Percentiles rank a stretch among this genome's conserved stretches.
Conservation (phyloP, 1,140 invertebrate species). For the Caerostris extrusa region DNA sequence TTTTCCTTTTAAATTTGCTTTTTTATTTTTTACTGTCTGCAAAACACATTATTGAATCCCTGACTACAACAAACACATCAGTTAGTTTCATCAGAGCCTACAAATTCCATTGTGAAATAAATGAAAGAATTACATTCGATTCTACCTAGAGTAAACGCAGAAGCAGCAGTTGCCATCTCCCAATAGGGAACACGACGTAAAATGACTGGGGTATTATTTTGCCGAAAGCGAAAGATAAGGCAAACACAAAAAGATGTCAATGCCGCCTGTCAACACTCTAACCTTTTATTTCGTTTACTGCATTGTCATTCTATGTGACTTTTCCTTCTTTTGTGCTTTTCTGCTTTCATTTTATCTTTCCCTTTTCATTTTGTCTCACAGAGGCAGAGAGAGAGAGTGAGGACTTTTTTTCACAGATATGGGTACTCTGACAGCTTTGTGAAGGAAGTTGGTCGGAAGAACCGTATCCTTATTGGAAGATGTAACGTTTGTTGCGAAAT, state of each 20-base stretch:
- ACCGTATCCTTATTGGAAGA: conserved; percentile 17
- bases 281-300: conserved; percentile 57
- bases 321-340: background rate
- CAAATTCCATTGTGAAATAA: background rate
- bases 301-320: conserved; percentile 33
- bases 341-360: background rate
- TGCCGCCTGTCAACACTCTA: conserved; percentile 52
- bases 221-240: conserved; percentile 26
- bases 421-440: background rate
- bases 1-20: too few relatives aligned
- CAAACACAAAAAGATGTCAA: conserved; percentile 52
- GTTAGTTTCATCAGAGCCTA: background rate
- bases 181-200: background rate
- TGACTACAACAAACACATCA: background rate
- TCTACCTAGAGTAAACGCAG: background rate
- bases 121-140: background rate
- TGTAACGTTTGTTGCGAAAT: background rate
- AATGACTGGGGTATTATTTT: conserved; percentile 37
- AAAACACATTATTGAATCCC: background rate
- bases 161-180: background rate
- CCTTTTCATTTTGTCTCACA: background rate
- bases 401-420: background rate
- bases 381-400: background rate
- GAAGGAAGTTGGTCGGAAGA: background rate
- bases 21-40: too few relatives aligned